Evolutionary conservation across 92 coral and sea anemone species (phyloP).

Genomic region (Siderastrea siderea): DNA sequence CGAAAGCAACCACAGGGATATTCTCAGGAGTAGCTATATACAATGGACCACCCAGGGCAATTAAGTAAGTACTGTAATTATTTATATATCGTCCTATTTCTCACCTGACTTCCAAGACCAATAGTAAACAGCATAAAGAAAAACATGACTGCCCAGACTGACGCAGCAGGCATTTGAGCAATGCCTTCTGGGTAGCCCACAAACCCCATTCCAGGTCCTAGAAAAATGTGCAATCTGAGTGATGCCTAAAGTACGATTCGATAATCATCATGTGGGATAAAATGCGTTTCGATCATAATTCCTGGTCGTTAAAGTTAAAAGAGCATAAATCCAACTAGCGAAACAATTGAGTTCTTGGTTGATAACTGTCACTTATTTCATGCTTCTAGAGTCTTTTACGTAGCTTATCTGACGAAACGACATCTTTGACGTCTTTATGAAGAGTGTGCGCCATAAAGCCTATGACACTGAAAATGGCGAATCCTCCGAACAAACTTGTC

Average conservation of each 20-base stretch:
- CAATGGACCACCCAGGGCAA: too few species aligned
- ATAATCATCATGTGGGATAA: too few species aligned
- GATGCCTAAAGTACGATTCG: too few species aligned
- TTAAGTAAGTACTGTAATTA: too few species aligned
- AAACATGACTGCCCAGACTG: constrained; percentile 85
- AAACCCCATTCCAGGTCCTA: constrained; percentile 91
- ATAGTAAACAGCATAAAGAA: constrained; percentile 87
- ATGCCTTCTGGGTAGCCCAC: constrained; percentile 92
- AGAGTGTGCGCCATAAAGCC: constrained; percentile 86
- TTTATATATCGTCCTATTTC: neutral
- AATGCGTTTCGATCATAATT: too few species aligned
- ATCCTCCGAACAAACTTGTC: constrained; percentile 87
- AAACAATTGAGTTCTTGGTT: too few species aligned
- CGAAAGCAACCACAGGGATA: too few species aligned
- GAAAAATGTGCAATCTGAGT: neutral
- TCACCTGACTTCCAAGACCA: constrained; percentile 95
- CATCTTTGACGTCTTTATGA: constrained; percentile 73
- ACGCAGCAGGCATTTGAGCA: constrained; percentile 87
- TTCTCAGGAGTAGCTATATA: too few species aligned
- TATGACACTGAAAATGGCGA: constrained; percentile 81
- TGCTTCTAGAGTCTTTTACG: neutral
- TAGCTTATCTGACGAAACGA: constrained; percentile 81
- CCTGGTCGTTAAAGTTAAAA: too few species aligned
- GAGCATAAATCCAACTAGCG: too few species aligned
- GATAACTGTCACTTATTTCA: too few species aligned